These are phyloP conservation scores for Prenolepis imparis DNA, from an alignment of 2,888 invertebrate species.

Conservation along the genomic window DNA sequence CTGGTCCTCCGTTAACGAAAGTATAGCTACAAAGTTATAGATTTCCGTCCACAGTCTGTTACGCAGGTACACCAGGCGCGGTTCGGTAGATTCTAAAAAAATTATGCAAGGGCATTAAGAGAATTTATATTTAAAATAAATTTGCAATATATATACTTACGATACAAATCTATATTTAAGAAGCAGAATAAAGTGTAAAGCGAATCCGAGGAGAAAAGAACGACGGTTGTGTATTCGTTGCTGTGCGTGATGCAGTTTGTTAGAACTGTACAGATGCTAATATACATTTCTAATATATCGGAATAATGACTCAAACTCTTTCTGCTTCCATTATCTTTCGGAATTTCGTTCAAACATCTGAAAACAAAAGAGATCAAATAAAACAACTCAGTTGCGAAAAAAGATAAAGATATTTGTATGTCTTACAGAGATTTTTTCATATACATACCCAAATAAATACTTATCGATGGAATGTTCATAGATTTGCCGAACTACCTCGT, in stretches of 20 bases:
- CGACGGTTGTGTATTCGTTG: constrained; percentile 83
- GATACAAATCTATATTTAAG: constrained; percentile 85
- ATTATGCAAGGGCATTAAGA: constrained; percentile 24
- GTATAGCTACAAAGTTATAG: constrained; percentile 85
- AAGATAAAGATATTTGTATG: constrained; percentile 2
- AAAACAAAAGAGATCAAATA: constrained; percentile 2
- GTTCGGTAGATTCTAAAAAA: constrained; percentile 81
- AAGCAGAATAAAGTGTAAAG: constrained; percentile 84
- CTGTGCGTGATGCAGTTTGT: constrained; percentile 85
- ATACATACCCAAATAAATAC: constrained; percentile 86
- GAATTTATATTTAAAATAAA: neutral
- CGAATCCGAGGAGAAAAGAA: constrained; percentile 87
- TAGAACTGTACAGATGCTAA: constrained; percentile 86
- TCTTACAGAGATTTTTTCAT: neutral
- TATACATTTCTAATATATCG: constrained; percentile 87
- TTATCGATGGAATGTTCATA: constrained; percentile 87
- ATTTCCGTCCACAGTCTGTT: constrained; percentile 87
- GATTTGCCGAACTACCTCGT: constrained; percentile 84
- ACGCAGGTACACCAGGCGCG: constrained; percentile 86
- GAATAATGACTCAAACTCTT: constrained; percentile 85
- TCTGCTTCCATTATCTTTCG: constrained; percentile 82
- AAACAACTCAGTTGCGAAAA: constrained; percentile 59
- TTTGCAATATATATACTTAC: constrained; percentile 84
- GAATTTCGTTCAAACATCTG: constrained; percentile 85
- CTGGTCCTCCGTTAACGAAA: constrained; percentile 83